Evolutionary conservation across 2,797 vertebrate genomes (phyloP), one percentile per base, ranked within the genome.

Genomic region (Pangasius krempfi): DNA sequence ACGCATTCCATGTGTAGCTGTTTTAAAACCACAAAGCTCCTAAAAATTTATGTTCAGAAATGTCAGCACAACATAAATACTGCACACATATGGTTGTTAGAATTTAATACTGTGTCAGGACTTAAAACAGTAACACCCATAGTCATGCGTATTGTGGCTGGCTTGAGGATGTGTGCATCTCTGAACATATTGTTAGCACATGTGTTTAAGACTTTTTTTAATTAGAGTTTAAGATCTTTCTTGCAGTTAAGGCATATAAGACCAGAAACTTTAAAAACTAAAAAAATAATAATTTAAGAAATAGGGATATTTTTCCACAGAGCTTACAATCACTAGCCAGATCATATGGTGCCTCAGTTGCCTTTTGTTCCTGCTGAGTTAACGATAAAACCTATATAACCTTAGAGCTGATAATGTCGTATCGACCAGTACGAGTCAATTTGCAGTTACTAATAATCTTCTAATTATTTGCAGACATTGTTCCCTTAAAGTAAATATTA

Each of bases 401-500:
- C 47, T 44, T 68, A 81, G 66, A 58, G 20, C 88, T 30, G 62
- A 87, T 92, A 88, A 66, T 90, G 73, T 86, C 40, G 18, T 78
- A 79, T 80, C 73, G 25, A 58, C 25, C 90, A 86, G 85, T 68
- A n/a, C 47, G 25, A 91, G 84, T 93, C 62, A 76, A 58, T 86
- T 89, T 88, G 81, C 75, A 89, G 79, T 58, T 86, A 87, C 56
- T 90, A 92, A 90, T 89, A 25, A 86, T 72, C 58, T 83, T 88
- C 66, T 52, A 87, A 86, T 86, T 64, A 82, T 83, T 78, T 79
- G 62, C 80, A 88, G 58, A 87, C 47, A 64, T 82, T 88, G 60
- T 90, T 87, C 87, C 92, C 90, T 89, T 86, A 89, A 86, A 90
- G 91, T 89, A 90, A 92, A 92, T 47, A 79, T 86, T 90, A 44